A percentile compares a stretch with the other conserved stretches of the same genome.
phyloP scores from a whole-genome alignment of 1,140 invertebrate species.

The Anastrepha ludens region DNA sequence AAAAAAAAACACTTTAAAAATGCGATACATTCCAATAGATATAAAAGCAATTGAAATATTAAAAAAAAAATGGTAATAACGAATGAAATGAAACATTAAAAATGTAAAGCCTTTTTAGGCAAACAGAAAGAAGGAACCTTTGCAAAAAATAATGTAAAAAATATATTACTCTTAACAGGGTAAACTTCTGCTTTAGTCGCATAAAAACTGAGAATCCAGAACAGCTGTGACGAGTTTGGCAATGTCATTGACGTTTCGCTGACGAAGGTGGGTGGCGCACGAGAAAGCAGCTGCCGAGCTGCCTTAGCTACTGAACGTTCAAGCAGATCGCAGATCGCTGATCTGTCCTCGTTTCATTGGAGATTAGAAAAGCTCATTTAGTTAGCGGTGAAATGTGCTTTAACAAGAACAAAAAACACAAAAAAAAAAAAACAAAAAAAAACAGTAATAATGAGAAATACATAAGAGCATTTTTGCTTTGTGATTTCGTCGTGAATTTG shows the following conservation, averaged over 20 bases:
- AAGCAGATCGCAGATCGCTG: neutral
- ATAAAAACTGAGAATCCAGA: neutral
- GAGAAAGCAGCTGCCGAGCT: constrained; percentile 39
- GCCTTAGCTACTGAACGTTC: neutral
- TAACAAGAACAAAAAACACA: too few relatives aligned
- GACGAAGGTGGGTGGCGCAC: constrained; percentile 31
- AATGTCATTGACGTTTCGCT: constrained; percentile 48
- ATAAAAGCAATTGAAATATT: too few relatives aligned
- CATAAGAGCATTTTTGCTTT: neutral
- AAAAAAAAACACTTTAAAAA: too few relatives aligned
- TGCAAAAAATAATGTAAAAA: neutral
- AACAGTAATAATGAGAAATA: neutral
- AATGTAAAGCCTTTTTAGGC: neutral
- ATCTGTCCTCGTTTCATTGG: constrained; percentile 34
- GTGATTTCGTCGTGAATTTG: neutral
- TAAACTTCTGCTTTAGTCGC: neutral
- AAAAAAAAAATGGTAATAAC: too few relatives aligned
- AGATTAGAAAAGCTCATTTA: constrained; percentile 42
- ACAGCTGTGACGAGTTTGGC: constrained; percentile 22
- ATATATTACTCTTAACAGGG: neutral
- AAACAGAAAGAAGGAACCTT: neutral
- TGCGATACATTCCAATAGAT: too few relatives aligned
- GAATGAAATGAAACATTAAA: too few relatives aligned
- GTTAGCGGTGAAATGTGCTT: neutral
- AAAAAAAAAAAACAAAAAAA: neutral